A percentile compares a stretch with the other conserved stretches of the same genome.
These are phyloP conservation scores for Synchiropus splendidus DNA, from an alignment of 2,113 vertebrate species.

Conservation along the genomic window DNA sequence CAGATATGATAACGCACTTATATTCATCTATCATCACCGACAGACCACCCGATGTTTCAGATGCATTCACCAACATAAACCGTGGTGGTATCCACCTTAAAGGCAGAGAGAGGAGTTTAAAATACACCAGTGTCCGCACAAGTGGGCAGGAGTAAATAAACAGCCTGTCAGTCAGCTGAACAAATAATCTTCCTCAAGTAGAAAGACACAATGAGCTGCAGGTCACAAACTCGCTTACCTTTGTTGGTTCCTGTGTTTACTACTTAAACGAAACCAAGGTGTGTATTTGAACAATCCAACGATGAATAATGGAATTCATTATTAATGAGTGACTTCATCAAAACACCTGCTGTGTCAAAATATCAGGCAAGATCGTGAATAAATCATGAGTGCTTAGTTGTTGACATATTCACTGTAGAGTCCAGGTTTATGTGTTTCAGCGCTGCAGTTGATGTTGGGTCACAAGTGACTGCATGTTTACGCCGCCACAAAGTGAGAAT, in stretches of 20 bases:
- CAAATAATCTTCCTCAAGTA: slow-evolving; percentile 56
- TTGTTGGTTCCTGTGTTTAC: no score
- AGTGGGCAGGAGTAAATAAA: slow-evolving; percentile 30
- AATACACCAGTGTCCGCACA: no score
- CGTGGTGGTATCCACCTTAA: no score
- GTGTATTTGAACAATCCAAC: not conserved
- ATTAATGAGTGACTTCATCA: slow-evolving; percentile 23
- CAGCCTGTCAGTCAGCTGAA: slow-evolving; percentile 60
- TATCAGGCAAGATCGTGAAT: slow-evolving; percentile 15
- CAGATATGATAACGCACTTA: no score
- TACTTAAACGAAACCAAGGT: no score
- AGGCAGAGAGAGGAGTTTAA: no score
- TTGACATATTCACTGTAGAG: not conserved
- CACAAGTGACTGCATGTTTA: slow-evolving; percentile 23
- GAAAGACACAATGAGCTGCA: slow-evolving; percentile 39
- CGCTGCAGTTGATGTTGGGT: no score
- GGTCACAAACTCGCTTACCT: slow-evolving; percentile 1
- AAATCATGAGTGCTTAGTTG: not conserved
- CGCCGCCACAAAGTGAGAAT: slow-evolving; percentile 39
- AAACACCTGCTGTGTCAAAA: slow-evolving; percentile 43
- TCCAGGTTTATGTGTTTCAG: not conserved
- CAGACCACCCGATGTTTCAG: no score
- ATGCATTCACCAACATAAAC: no score
- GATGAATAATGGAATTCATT: slow-evolving; percentile 25
- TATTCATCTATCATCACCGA: no score